Evolutionary conservation across 2,888 invertebrate genomes (phyloP).

Genomic region (Heteromyza rotundicornis): DNA sequence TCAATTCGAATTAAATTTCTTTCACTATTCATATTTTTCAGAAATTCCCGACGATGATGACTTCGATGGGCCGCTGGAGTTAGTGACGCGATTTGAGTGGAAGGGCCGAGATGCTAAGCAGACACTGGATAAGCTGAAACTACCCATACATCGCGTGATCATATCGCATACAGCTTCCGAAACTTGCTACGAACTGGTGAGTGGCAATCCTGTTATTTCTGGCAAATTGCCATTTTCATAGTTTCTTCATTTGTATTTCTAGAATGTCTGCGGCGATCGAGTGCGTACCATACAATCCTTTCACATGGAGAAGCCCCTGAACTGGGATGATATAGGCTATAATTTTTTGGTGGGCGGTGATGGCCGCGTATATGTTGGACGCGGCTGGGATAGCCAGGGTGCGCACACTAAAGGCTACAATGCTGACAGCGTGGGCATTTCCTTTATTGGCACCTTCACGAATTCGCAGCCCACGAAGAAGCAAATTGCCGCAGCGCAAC

Average conservation of each 20-base stretch:
- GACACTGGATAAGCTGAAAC: conserved; percentile 59
- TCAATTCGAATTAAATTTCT: too few relatives aligned
- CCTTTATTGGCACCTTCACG: conserved; percentile 76
- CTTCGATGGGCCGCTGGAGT: conserved; percentile 59
- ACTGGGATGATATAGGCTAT: conserved; percentile 75
- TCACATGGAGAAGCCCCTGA: conserved; percentile 71
- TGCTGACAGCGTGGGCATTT: conserved; percentile 71
- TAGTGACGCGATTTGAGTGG: conserved; percentile 71
- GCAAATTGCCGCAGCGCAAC: conserved; percentile 68
- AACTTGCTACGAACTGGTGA: conserved; percentile 66
- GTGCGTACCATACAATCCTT: conserved; percentile 65
- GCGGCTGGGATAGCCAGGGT: conserved; percentile 76
- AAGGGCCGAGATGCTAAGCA: conserved; percentile 69
- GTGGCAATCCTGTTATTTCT: not conserved
- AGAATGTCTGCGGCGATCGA: conserved; percentile 68
- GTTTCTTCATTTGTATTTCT: conserved; percentile 23
- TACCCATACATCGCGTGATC: conserved; percentile 67
- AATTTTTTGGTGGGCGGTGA: conserved; percentile 82
- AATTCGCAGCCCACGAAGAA: conserved; percentile 64
- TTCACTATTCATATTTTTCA: too few relatives aligned
- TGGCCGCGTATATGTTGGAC: conserved; percentile 74
- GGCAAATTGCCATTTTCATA: not conserved
- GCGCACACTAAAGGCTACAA: conserved; percentile 76
- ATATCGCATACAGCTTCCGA: conserved; percentile 73
- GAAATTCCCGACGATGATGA: conserved; percentile 13